Evolutionary conservation across 2,888 invertebrate species (phyloP).

Genomic region (Amorpha juglandis): DNA sequence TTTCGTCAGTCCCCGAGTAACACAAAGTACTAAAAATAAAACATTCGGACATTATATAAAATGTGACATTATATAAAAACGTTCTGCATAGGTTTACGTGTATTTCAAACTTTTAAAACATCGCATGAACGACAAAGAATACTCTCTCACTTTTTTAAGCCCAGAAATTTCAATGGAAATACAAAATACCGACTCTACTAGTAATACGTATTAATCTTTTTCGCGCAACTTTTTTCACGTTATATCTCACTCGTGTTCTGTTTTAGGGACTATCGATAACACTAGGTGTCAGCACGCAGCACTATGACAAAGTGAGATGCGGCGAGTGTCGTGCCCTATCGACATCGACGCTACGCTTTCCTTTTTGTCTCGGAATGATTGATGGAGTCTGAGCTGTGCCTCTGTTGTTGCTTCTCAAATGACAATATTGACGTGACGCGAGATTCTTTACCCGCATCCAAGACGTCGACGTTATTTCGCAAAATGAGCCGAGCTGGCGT

Average conservation of each 20-base stretch:
- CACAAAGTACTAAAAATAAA: slow-evolving; percentile 29
- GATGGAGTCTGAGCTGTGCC: slow-evolving; percentile 59
- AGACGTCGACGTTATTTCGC: slow-evolving; percentile 35
- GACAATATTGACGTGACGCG: slow-evolving; percentile 57
- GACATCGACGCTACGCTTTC: slow-evolving; percentile 53
- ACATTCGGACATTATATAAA: slow-evolving; percentile 24
- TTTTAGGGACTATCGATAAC: slow-evolving; percentile 33
- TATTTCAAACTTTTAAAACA: slow-evolving; percentile 33
- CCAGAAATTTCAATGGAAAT: background rate
- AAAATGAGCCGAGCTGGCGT: slow-evolving; percentile 27
- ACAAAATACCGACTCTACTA: background rate
- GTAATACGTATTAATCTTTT: slow-evolving; percentile 12
- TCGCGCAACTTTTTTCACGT: background rate
- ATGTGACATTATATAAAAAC: slow-evolving; percentile 29
- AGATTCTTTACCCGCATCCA: slow-evolving; percentile 43
- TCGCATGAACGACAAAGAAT: slow-evolving; percentile 12
- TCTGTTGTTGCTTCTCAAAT: slow-evolving; percentile 50
- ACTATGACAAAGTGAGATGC: slow-evolving; percentile 60
- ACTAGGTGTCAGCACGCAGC: slow-evolving; percentile 40
- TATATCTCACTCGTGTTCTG: slow-evolving; percentile 2
- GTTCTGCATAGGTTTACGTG: slow-evolving; percentile 20
- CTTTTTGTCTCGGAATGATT: slow-evolving; percentile 73
- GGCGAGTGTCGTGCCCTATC: slow-evolving; percentile 65
- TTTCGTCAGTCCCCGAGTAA: slow-evolving; percentile 26
- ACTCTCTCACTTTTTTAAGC: background rate